Evolutionary conservation across 1,140 invertebrate genomes (phyloP).

Genomic region (Epicauta chinensis): DNA sequence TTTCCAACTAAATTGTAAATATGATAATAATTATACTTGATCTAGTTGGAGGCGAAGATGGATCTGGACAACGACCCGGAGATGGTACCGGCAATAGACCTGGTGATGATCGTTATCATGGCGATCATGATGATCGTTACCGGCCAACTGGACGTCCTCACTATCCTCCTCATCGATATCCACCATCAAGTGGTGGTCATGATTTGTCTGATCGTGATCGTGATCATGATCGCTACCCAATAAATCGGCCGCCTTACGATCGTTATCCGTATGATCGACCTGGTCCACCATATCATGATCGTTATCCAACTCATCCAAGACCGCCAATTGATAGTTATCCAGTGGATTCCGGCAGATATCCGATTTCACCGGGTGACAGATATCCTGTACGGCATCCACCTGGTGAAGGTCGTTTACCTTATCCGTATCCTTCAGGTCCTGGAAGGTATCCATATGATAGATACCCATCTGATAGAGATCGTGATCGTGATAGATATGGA

Average conservation of each 20-base stretch:
- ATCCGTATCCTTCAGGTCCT: conserved; percentile 29
- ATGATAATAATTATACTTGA: conserved; percentile 15
- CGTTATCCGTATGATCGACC: conserved; percentile 41
- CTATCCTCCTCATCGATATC: conserved; percentile 20
- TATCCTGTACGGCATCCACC: conserved; percentile 33
- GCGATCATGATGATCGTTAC: conserved; percentile 20
- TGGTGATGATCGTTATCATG: conserved; percentile 33
- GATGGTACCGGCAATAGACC: conserved; percentile 29
- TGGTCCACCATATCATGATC: conserved; percentile 30
- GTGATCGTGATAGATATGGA: conserved; percentile 43
- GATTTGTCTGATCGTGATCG: conserved; percentile 29
- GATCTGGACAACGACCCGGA: conserved; percentile 20
- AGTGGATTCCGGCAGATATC: conserved; percentile 37
- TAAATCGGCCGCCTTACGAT: conserved; percentile 32
- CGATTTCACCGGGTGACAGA: conserved; percentile 21
- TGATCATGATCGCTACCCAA: conserved; percentile 15
- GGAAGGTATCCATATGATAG: conserved; percentile 35
- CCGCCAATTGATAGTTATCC: conserved; percentile 42
- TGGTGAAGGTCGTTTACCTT: conserved; percentile 27
- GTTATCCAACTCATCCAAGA: conserved; percentile 39
- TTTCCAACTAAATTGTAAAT: conserved; percentile 32
- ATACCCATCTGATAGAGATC: conserved; percentile 39
- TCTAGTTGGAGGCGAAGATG: conserved; percentile 33
- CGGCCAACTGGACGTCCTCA: conserved; percentile 35
- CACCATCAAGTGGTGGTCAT: conserved; percentile 18